Evolutionary conservation across 1,140 invertebrate species (phyloP), one percentile per base, ranked within the genome.

Genomic region (Cyclina sinensis): DNA sequence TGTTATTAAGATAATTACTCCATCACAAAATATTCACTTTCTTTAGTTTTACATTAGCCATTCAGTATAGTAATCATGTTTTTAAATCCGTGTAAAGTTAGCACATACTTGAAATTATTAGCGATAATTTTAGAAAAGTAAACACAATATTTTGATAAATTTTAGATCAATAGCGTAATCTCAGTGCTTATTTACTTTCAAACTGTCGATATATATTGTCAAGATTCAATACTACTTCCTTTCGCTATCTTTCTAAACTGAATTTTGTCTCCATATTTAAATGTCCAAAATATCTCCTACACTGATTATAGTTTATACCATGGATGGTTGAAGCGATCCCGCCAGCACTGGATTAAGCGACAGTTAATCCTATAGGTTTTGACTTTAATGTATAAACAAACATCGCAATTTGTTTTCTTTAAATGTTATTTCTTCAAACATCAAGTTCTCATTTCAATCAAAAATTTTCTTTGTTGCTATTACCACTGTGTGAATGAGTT

Each of bases 91-190:
- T 9, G 24, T 9, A 76, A 76, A 27, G 24, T 51, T 43, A 14
- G 39, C 43, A 76, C 39, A 51, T 46, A 30, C 73, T 76, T 27
- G 16, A 48, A 48, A 32, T 84, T 46, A 74, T 73, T 84, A 51
- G 82, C 46, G 24, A 35, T 68, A 73, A 54, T 84, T 70, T 54
- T 46, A 59, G 30, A 68, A 86, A 87, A 37, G 46, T 65, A 87
- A 79, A 87, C 76, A 87, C 30, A 68, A 62, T 68, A 78, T 87
- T 79, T 87, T 87, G 85, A 87, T 87, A 86, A 65, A 0, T 68
- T 65, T 46, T 39, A 62, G 43, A 80, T 80, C 85, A 87, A 87
- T 87, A 78, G 21, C 7, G 16, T 51, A 68, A 68, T 87, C 74
- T 57, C 35, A 35, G 11, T 59, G n/a, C 51, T 16, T 87, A 73